A percentile compares a stretch with the other conserved stretches of the same genome.
Conservation (phyloP, 2,113 vertebrate species). For the Pelvicachromis taeniatus region DNA sequence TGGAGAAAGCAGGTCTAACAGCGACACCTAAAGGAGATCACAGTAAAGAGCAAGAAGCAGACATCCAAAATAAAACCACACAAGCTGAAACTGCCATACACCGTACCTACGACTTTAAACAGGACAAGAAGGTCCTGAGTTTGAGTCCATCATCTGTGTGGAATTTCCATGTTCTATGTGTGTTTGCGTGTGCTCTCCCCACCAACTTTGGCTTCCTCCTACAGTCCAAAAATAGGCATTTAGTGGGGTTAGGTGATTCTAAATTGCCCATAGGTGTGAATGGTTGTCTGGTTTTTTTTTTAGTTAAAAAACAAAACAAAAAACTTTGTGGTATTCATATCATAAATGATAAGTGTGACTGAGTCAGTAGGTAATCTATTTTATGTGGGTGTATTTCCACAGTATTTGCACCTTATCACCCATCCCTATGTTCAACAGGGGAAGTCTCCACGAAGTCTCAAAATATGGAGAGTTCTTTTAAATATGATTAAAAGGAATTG, state of each 20-base stretch:
- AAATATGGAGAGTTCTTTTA: background rate
- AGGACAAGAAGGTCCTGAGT: background rate
- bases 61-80: background rate
- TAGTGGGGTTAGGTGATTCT: background rate
- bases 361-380: background rate
- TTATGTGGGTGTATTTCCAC: background rate
- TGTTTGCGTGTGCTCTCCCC: background rate
- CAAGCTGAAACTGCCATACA: background rate
- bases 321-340: background rate
- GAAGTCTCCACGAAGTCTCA: background rate
- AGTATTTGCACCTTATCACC: background rate
- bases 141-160: background rate
- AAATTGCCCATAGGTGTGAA: background rate
- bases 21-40: constrained; percentile 41
- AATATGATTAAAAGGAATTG: background rate
- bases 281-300: background rate
- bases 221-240: background rate
- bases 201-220: background rate
- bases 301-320: background rate
- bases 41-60: background rate
- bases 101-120: background rate
- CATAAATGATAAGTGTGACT: background rate
- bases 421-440: background rate
- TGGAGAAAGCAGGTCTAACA: background rate
- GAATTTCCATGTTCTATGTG: background rate